Percentiles rank a stretch among this genome's conserved stretches.
Conservation (phyloP, 2,888 invertebrate species). For the Andrena praecox region DNA sequence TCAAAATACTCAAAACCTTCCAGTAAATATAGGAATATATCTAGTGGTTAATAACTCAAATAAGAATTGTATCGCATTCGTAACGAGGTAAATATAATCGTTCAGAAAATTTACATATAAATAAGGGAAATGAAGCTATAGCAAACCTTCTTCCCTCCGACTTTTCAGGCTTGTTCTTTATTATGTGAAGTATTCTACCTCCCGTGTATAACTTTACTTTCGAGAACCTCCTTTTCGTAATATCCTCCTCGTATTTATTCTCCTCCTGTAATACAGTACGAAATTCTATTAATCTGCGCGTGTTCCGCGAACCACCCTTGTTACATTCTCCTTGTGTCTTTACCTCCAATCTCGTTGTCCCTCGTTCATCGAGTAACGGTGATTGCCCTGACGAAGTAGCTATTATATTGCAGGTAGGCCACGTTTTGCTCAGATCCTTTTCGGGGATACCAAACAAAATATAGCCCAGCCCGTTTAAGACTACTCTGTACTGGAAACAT, state of each 20-base stretch:
- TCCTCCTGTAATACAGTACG: conserved; percentile 86
- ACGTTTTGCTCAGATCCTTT: conserved; percentile 90
- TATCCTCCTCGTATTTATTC: conserved; percentile 88
- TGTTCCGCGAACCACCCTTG: too few relatives aligned
- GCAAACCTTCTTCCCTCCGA: conserved; percentile 54
- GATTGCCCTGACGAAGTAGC: conserved; percentile 84
- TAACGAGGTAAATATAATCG: too few relatives aligned
- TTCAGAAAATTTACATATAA: too few relatives aligned
- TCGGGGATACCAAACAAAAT: conserved; percentile 92
- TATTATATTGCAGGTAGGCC: conserved; percentile 87
- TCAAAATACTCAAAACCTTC: too few relatives aligned
- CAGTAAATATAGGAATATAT: too few relatives aligned
- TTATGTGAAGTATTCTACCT: conserved; percentile 93
- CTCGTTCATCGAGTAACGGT: conserved; percentile 84
- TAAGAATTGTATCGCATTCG: too few relatives aligned
- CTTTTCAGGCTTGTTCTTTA: conserved; percentile 87
- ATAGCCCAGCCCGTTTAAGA: conserved; percentile 93
- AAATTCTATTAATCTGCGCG: neutral
- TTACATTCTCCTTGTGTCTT: conserved; percentile 1
- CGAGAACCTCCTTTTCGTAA: conserved; percentile 89
- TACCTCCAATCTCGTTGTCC: conserved; percentile 12
- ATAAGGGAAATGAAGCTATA: neutral
- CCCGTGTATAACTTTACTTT: conserved; percentile 91
- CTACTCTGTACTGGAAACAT: conserved; percentile 91
- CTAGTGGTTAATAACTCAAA: too few relatives aligned